A percentile compares a stretch with the other conserved stretches of the same genome.
Evolutionary conservation across 1,140 invertebrate species (phyloP).

Genomic region (Papilio glaucus): DNA sequence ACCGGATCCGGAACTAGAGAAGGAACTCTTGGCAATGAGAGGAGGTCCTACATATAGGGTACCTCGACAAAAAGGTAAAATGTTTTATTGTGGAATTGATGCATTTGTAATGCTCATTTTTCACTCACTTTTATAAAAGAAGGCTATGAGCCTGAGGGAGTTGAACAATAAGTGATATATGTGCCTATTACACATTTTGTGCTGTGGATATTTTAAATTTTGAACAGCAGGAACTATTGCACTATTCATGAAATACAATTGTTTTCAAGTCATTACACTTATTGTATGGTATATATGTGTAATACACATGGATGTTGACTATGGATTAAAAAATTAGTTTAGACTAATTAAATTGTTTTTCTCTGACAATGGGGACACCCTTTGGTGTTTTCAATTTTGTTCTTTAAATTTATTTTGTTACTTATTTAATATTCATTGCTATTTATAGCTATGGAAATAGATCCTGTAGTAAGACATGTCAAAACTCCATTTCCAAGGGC

Average conservation of each 20-base stretch:
- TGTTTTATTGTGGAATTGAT: background rate
- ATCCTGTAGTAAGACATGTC: constrained; percentile 43
- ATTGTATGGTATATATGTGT: too few species aligned
- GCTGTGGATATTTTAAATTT: background rate
- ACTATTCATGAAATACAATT: too few species aligned
- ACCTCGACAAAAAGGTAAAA: constrained; percentile 64
- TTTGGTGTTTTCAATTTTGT: too few species aligned
- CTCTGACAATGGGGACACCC: too few species aligned
- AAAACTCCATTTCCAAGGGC: constrained; percentile 37
- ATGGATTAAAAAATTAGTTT: too few species aligned
- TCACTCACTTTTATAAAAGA: background rate
- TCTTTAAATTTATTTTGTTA: background rate
- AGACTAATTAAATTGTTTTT: constrained; percentile 3
- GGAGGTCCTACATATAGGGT: constrained; percentile 62
- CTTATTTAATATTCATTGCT: constrained; percentile 27
- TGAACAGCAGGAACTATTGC: background rate
- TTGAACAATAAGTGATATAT: too few species aligned
- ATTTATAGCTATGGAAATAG: constrained; percentile 64
- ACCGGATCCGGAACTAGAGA: constrained; percentile 81
- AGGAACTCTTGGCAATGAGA: constrained; percentile 83
- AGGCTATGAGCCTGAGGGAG: too few species aligned
- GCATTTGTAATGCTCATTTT: background rate
- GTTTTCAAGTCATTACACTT: too few species aligned
- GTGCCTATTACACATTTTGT: background rate
- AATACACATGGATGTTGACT: too few species aligned